Conservation (phyloP, 1,140 invertebrate genomes). For the Linepithema humile region DNA sequence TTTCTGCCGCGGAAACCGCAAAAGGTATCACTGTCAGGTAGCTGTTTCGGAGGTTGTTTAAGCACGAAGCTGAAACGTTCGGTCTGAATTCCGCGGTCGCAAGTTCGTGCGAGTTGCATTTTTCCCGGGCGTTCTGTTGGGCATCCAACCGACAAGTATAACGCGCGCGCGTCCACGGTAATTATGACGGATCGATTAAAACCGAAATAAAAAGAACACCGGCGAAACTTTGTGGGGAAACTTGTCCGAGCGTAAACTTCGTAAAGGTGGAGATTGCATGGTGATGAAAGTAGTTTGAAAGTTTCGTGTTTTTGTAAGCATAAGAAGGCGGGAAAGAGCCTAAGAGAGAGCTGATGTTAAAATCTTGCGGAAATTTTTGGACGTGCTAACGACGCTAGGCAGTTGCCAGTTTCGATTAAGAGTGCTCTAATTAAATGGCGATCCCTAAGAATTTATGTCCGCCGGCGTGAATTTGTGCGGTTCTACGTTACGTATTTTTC, state of each 20-base stretch:
- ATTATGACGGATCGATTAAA: conserved; percentile 59
- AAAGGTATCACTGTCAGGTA: conserved; percentile 59
- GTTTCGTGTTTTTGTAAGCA: conserved; percentile 53
- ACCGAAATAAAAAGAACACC: conserved; percentile 36
- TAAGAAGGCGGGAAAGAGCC: conserved; percentile 22
- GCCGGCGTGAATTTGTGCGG: not conserved
- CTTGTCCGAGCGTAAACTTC: conserved; percentile 48
- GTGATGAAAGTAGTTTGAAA: conserved; percentile 51
- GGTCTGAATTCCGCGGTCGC: conserved; percentile 32
- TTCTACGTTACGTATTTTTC: conserved; percentile 8
- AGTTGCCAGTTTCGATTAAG: not conserved
- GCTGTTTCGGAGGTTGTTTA: conserved; percentile 49
- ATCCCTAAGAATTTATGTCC: not conserved
- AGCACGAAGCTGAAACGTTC: conserved; percentile 24
- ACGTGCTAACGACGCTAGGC: not conserved
- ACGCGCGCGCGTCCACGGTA: conserved; percentile 14
- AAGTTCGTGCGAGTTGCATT: not conserved
- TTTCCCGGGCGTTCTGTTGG: not conserved
- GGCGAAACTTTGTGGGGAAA: conserved; percentile 28
- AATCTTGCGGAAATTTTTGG: conserved; percentile 38
- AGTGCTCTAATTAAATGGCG: conserved; percentile 19
- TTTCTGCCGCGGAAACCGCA: conserved; percentile 57
- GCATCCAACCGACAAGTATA: conserved; percentile 6
- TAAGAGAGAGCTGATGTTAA: conserved; percentile 22
- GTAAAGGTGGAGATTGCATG: conserved; percentile 53